Percentiles rank a stretch among this genome's conserved stretches.
Evolutionary conservation across 2,797 vertebrate genomes (phyloP).

Genomic region (Hylomyscus alleni): DNA sequence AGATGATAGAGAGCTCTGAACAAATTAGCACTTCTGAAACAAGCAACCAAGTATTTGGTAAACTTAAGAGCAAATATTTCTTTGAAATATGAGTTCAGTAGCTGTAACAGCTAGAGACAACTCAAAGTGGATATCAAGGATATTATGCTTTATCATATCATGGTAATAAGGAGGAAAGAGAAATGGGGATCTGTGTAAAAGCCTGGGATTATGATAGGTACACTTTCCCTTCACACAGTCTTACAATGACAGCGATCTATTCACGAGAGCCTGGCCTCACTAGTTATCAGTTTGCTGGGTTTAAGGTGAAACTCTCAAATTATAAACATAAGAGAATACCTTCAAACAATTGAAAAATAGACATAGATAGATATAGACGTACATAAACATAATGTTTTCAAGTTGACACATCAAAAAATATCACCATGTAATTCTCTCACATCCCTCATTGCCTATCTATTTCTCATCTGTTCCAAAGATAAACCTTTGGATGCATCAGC

Average conservation of each 20-base stretch:
- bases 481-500: too few relatives aligned
- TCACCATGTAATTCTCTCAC: not conserved
- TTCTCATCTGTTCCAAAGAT: not conserved
- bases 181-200: too few relatives aligned
- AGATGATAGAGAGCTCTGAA: not conserved
- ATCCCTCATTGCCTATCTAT: not conserved
- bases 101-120: too few relatives aligned
- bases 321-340: too few relatives aligned
- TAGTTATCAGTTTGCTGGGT: fast-evolving
- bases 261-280: not conserved
- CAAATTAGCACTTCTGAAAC: not conserved
- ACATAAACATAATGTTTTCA: not conserved
- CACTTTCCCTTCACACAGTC: not conserved
- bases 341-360: not conserved
- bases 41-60: not conserved
- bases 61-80: not conserved
- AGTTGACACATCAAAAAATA: not conserved
- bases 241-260: not conserved
- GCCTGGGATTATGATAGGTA: not conserved
- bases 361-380: not conserved
- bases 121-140: not conserved
- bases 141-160: not conserved
- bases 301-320: not conserved
- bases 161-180: not conserved
- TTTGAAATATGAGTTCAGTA: not conserved